phyloP scores from a whole-genome alignment of 1,140 invertebrate genomes.

The Hycleus cichorii region DNA sequence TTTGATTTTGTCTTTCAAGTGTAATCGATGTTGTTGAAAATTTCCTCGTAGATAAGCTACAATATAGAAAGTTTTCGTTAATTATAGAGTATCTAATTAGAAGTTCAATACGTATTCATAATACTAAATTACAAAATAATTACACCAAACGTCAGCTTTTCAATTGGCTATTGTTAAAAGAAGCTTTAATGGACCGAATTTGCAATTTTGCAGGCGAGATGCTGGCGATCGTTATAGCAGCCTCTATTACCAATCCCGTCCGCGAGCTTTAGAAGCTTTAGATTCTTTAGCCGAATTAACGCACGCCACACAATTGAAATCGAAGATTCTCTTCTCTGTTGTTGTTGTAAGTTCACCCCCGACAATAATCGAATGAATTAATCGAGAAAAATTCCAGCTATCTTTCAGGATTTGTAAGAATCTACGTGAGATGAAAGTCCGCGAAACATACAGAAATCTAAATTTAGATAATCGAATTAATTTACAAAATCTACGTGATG shows the following conservation, averaged over 20 bases:
- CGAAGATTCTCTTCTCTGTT: conserved; percentile 90
- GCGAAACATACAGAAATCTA: conserved; percentile 48
- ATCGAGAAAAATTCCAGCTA: conserved; percentile 40
- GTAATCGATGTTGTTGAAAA: too few species aligned
- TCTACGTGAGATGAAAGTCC: conserved; percentile 50
- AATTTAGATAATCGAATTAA: conserved; percentile 42
- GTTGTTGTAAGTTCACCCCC: conserved; percentile 71
- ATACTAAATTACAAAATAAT: too few species aligned
- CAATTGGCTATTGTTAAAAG: not conserved
- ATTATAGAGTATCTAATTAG: too few species aligned
- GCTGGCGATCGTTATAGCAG: conserved; percentile 73
- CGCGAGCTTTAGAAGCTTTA: conserved; percentile 77
- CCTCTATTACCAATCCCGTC: conserved; percentile 76
- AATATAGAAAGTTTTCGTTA: too few species aligned
- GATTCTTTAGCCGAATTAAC: conserved; percentile 68
- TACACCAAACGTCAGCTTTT: not conserved
- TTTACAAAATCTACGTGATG: conserved; percentile 35
- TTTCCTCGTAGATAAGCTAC: too few species aligned
- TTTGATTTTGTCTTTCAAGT: too few species aligned
- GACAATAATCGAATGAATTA: not conserved
- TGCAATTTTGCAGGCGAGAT: conserved; percentile 45
- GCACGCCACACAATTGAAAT: conserved; percentile 79
- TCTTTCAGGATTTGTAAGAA: conserved; percentile 57
- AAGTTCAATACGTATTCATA: too few species aligned
- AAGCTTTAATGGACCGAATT: not conserved